These are phyloP conservation scores for Anolis carolinensis DNA, from an alignment of 2,113 vertebrate species.

Conservation along the genomic window DNA sequence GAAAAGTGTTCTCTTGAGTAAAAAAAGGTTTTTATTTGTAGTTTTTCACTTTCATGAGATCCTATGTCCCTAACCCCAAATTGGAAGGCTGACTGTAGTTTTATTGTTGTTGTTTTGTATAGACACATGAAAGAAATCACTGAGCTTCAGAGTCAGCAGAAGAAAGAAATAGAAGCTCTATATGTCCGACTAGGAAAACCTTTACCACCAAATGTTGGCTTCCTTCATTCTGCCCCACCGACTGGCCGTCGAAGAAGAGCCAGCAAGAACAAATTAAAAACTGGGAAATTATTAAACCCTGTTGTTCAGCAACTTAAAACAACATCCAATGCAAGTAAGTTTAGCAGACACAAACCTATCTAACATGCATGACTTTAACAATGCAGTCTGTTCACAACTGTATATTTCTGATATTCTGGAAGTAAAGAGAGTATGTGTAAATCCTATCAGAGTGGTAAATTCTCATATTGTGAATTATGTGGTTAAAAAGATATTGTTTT, in stretches of 20 bases:
- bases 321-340: slow-evolving; percentile 85
- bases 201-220: slow-evolving; percentile 85
- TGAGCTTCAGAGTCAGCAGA: slow-evolving; percentile 93
- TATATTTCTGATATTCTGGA: neutral
- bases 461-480: rapidly evolving
- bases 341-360: neutral
- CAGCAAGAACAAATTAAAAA: slow-evolving; percentile 91
- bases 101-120: slow-evolving; percentile 12
- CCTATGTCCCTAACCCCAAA: too few relatives aligned
- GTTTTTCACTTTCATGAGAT: too few relatives aligned
- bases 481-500: neutral
- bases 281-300: slow-evolving; percentile 92
- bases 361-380: neutral
- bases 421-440: neutral
- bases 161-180: slow-evolving; percentile 92
- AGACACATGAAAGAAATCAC: slow-evolving; percentile 97
- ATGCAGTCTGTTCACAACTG: neutral
- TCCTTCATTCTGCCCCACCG: slow-evolving; percentile 87
- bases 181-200: slow-evolving; percentile 89
- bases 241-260: slow-evolving; percentile 84
- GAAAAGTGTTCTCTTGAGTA: too few relatives aligned
- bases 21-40: too few relatives aligned
- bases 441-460: neutral
- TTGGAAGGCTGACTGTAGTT: too few relatives aligned
- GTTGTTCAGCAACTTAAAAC: slow-evolving; percentile 94